Evolutionary conservation across 2,113 vertebrate species (phyloP).

Genomic region (Sapajus apella): DNA sequence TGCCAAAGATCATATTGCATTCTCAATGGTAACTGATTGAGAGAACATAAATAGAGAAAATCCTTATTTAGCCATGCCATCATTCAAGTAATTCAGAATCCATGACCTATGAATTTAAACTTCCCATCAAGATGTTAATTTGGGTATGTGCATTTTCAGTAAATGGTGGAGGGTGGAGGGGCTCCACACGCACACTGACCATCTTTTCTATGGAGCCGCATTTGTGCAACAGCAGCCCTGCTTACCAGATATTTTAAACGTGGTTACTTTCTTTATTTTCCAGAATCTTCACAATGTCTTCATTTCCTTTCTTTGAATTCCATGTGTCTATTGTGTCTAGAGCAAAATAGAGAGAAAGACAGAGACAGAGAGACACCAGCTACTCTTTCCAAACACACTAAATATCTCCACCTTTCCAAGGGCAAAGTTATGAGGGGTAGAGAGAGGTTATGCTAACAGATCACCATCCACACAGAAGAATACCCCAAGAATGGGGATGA

Average conservation of each 20-base stretch:
- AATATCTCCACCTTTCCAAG: not conserved
- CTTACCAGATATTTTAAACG: not conserved
- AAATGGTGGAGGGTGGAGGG: not conserved
- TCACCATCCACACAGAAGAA: not conserved
- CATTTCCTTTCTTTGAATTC: not conserved
- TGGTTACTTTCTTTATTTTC: not conserved
- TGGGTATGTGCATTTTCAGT: not conserved
- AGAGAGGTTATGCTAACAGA: not conserved
- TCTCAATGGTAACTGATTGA: constrained; percentile 5
- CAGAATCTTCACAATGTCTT: not conserved
- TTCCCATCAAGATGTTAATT: not conserved
- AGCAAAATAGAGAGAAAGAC: not conserved
- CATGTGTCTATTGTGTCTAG: not conserved
- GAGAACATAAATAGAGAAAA: constrained; percentile 25
- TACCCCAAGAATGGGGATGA: not conserved
- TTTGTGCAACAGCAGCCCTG: not conserved
- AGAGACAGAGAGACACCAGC: not conserved
- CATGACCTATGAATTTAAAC: not conserved
- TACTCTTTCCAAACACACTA: not conserved
- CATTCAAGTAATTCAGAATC: constrained; percentile 24
- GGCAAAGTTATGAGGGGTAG: not conserved
- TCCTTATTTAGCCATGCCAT: constrained; percentile 26
- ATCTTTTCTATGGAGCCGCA: not conserved
- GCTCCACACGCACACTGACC: not conserved
- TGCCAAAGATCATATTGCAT: not conserved